Conservation (phyloP, 2,113 vertebrate species). For the Paramisgurnus dabryanus region DNA sequence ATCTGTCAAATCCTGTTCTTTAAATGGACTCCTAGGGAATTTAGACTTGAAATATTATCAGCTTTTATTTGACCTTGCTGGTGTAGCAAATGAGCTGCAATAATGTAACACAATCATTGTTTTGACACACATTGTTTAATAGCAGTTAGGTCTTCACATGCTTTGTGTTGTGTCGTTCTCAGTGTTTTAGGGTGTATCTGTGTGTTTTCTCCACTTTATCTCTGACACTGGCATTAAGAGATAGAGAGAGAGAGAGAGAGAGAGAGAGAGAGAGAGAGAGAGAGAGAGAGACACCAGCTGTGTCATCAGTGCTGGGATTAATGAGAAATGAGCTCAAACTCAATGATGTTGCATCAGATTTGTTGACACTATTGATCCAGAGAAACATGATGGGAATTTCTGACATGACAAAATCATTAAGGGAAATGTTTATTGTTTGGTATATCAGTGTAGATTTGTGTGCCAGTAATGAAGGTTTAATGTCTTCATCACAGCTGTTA, state of each 20-base stretch:
- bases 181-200: conserved; percentile 10
- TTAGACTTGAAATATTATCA: no score
- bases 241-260: background rate
- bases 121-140: no score
- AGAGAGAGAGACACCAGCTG: background rate
- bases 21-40: no score
- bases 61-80: no score
- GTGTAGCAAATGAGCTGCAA: no score
- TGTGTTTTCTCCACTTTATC: conserved; percentile 23
- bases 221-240: background rate
- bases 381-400: background rate
- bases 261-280: background rate
- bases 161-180: background rate
- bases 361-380: conserved; percentile 15
- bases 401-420: background rate
- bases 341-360: background rate
- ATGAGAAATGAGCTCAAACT: conserved; percentile 2
- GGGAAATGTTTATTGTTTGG: background rate
- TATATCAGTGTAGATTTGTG: background rate
- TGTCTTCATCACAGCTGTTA: background rate
- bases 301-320: conserved; percentile 10
- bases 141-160: background rate
- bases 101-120: no score
- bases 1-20: no score
- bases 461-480: background rate